phyloP scores from a whole-genome alignment of 2,113 vertebrate genomes.

The Dicerorhinus sumatrensis region DNA sequence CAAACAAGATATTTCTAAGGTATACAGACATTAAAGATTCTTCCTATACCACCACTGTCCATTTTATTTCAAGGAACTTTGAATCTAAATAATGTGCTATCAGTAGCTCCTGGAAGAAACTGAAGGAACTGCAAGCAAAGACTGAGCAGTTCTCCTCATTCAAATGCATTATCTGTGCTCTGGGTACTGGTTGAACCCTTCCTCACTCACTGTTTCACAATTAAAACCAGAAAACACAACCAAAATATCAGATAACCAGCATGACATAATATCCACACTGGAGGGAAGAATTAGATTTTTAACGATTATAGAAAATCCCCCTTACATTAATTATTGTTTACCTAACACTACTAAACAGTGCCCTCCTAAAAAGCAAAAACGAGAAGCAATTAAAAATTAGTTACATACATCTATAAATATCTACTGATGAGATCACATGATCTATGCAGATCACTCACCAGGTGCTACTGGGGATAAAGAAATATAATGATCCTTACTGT shows the following conservation, averaged over 20 bases:
- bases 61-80: neutral
- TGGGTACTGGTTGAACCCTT: neutral
- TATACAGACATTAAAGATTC: neutral
- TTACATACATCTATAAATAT: neutral
- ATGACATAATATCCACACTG: neutral
- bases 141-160: neutral
- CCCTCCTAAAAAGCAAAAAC: neutral
- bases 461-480: neutral
- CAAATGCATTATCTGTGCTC: neutral
- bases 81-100: neutral
- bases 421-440: neutral
- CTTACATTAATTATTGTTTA: neutral
- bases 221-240: neutral
- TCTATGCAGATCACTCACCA: neutral
- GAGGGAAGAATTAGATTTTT: neutral
- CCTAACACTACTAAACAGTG: neutral
- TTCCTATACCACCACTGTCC: neutral
- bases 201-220: neutral
- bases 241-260: neutral
- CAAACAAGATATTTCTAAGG: neutral
- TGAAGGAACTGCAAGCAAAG: neutral
- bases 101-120: neutral
- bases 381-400: neutral
- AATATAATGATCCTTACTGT: neutral
- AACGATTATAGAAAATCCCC: conserved; percentile 2